Base-by-base conservation (phyloP, 2,113 vertebrate species). In the Tenrec ecaudatus region DNA sequence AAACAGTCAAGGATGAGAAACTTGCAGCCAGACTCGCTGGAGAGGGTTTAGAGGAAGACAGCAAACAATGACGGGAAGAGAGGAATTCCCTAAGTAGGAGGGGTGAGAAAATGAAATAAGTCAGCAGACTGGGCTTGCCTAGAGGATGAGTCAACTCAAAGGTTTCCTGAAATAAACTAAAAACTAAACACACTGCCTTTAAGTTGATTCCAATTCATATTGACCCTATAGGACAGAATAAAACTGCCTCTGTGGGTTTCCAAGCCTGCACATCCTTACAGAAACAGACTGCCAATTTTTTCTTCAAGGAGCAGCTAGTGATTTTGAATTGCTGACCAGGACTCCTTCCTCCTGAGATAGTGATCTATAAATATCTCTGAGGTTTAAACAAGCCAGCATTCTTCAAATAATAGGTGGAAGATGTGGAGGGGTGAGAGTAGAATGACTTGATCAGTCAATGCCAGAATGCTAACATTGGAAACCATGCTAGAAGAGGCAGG, bases 321-420 rank as follows among this genome's bases (percentile, higher is more conserved):
- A 53, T 14, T 53, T 53, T 53, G 47, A 53, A 53, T 53, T 53
- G 47, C 12, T 53, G 47, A 53, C 47, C 47, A 53, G 47, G 47
- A 53, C 47, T 53, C 60, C 82, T 1, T 91, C 88, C 90, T 97
- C 91, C 78, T 36, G 38, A 92, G 92, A 96, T 93, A 95, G 88
- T 27, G 57, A 97, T 95, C 97, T 97, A 95, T 80, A 96, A 95
- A 95, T 94, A 96, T 94, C 86, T 96, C 86, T 83, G 71, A 96
- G 89, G 93, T 94, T 76, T 95, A 94, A 95, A 96, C 93, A 96
- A 87, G 77, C 86, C 89, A 96, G 90, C 69, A 90, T 96, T 94
- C 60, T 62, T 62, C 60, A 62, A 62, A 62, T 19, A 62, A 62
- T 20, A 78, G 76, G 11, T 57, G 71, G 60, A 82, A 77, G 66